These are phyloP conservation scores for Tetramorium simillimum DNA, from an alignment of 1,140 invertebrate genomes.

Conservation along the genomic window DNA sequence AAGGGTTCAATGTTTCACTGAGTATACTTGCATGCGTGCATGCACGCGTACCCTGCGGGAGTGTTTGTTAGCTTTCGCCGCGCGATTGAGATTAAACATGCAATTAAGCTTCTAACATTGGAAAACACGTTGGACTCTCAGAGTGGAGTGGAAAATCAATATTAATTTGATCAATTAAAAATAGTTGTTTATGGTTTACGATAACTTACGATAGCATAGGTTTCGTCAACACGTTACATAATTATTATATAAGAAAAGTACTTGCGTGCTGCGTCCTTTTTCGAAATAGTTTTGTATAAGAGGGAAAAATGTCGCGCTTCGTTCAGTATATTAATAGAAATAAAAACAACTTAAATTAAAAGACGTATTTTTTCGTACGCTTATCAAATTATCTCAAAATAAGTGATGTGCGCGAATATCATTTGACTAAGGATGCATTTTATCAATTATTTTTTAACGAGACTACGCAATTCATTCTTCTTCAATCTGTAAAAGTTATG, in stretches of 20 bases:
- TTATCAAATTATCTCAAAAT: not conserved
- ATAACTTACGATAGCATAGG: not conserved
- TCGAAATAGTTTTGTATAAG: not conserved
- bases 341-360: not conserved
- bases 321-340: not conserved
- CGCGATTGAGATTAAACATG: conserved; percentile 12
- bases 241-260: not conserved
- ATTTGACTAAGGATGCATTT: not conserved
- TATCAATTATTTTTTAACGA: not conserved
- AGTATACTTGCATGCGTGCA: not conserved
- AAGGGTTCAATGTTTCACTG: not conserved
- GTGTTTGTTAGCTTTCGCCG: conserved; percentile 24
- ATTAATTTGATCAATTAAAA: conserved; percentile 18
- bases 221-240: not conserved
- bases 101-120: not conserved
- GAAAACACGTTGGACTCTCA: not conserved
- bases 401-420: not conserved
- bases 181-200: not conserved
- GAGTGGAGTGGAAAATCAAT: not conserved
- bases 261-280: not conserved
- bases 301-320: not conserved
- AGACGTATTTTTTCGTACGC: not conserved
- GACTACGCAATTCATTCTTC: not conserved
- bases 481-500: not conserved
- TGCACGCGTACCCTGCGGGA: not conserved